These are phyloP conservation scores for Synergus gifuensis DNA, from an alignment of 2,888 invertebrate species.

Conservation along the genomic window DNA sequence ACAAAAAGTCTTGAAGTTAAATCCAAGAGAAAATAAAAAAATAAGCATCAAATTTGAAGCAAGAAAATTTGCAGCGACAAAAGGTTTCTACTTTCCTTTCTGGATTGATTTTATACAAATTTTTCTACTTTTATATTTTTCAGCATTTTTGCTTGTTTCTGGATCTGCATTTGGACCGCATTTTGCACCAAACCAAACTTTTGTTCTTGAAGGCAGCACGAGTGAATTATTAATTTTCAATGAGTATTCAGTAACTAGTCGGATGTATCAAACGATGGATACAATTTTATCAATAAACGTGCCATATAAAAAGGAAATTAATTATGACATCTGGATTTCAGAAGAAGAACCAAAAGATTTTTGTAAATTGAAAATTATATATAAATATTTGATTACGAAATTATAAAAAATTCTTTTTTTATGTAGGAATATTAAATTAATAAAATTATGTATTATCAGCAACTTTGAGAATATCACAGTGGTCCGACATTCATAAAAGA, in stretches of 20 bases:
- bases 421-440: conserved; percentile 7
- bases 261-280: conserved; percentile 62
- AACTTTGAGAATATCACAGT: conserved; percentile 59
- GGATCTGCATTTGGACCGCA: conserved; percentile 64
- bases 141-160: conserved; percentile 62
- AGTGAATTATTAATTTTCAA: conserved; percentile 59
- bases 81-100: conserved; percentile 53
- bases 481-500: conserved; percentile 62
- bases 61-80: conserved; percentile 62
- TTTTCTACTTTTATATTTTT: conserved; percentile 1
- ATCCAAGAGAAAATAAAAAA: conserved; percentile 50
- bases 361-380: conserved; percentile 52
- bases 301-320: conserved; percentile 60
- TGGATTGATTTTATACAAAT: not conserved
- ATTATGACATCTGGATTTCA: conserved; percentile 68
- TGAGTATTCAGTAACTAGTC: conserved; percentile 62
- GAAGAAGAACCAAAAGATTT: conserved; percentile 62
- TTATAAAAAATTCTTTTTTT: not conserved
- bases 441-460: conserved; percentile 53
- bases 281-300: conserved; percentile 59
- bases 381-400: not conserved
- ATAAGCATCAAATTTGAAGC: conserved; percentile 65
- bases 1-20: conserved; percentile 54
- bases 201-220: conserved; percentile 65
- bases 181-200: conserved; percentile 66